Evolutionary conservation across 2,113 vertebrate genomes (phyloP).

Genomic region (Strigops habroptila): DNA sequence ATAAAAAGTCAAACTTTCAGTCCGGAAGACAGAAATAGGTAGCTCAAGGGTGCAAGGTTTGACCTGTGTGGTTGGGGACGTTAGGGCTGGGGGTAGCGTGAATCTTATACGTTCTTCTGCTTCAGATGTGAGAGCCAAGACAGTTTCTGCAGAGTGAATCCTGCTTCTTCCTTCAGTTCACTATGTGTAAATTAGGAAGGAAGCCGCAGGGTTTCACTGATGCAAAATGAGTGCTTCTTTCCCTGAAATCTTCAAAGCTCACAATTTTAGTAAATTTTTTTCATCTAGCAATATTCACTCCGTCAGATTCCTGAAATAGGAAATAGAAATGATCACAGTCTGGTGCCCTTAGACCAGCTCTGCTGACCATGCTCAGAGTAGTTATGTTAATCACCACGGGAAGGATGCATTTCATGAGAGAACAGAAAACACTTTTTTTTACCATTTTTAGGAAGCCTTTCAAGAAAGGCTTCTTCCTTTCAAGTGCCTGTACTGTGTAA

Average conservation of each 20-base stretch:
- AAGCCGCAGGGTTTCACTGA: neutral
- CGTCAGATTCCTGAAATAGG: neutral
- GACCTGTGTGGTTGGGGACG: slow-evolving; percentile 13
- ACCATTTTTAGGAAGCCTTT: neutral
- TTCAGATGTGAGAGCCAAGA: slow-evolving; percentile 51
- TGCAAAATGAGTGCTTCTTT: neutral
- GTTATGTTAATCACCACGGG: neutral
- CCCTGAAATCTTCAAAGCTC: neutral
- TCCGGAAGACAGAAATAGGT: neutral
- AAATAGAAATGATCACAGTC: neutral
- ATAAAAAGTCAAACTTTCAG: slow-evolving; percentile 36
- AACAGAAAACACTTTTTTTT: neutral
- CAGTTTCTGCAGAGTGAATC: neutral
- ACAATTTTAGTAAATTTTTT: neutral
- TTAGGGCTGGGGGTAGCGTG: neutral
- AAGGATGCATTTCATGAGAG: neutral
- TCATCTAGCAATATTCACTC: neutral
- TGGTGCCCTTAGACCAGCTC: neutral
- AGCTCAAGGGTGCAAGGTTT: slow-evolving; percentile 34
- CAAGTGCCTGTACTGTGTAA: neutral
- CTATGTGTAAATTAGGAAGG: slow-evolving; percentile 24
- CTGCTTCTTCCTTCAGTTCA: slow-evolving; percentile 20
- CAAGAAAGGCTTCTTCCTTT: neutral
- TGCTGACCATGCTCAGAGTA: neutral
- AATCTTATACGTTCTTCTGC: slow-evolving; percentile 27